Evolutionary conservation across 2,797 vertebrate genomes (phyloP), one percentile per base, ranked within the genome.

Genomic region (Antennarius maculatus): DNA sequence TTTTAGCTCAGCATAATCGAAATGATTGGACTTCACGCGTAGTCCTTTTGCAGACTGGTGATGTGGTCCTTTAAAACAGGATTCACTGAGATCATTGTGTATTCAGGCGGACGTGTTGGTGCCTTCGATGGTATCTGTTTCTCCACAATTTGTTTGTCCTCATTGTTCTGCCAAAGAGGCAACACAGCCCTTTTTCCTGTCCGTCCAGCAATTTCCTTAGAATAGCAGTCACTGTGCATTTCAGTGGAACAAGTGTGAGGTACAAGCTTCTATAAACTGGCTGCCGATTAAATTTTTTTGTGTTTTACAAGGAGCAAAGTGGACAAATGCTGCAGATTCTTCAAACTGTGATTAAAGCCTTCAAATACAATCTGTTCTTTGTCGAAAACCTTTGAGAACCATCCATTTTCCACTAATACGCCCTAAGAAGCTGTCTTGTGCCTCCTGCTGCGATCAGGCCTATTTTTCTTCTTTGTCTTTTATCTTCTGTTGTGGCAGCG

Each of bases 401-500:
- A 6, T 28, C 16, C 16, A 29, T 71, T 66, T 57, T 68, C 4
- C 41, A 7, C 67, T 2, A 15, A 41, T 11, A 18, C 41, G 15
- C 41, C 28, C 5, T 2, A 6, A 49, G 43, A 64, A 62, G 49
- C 9, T 2, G 48, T 56, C 54, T 53, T 55, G n/a, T 23, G 27
- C 58, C 39, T 43, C 73, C 62, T 69, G 67, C 67, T 71, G 74
- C 0, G 29, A 56, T 28, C 23, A 78, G 15, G 29, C 62, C 18
- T 8, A 43, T 72, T 74, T n/a, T 74, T 54, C 41, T 18, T n/a
- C 31, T 62, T 48, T 31, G 43, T 55, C 59, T 56, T 77, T 76
- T 31, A 67, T 83, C 60, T 76, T 43, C 45, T 9, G 8, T 29
- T 1, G 37, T 29, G 11, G 34, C 43, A 52, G 8, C 1, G 0